Evolutionary conservation across 2,797 vertebrate genomes (phyloP), one percentile per base, ranked within the genome.

Genomic region (Perodicticus potto): DNA sequence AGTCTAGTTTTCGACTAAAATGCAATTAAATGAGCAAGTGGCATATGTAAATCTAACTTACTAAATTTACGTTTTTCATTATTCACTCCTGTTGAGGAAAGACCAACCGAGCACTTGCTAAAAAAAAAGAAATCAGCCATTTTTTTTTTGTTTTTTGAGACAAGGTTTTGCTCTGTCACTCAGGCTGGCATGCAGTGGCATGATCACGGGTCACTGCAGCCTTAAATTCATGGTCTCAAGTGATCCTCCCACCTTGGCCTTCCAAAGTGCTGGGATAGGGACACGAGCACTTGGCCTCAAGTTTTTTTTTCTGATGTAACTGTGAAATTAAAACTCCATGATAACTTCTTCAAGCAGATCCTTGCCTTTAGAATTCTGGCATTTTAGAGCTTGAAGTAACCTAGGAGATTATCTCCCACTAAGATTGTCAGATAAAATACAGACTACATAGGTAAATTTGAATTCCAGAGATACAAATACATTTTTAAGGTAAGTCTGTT

Each of bases 51-150:
- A 90, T 95, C 59, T 55, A 72, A 55, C 40, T 92, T 82, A 59
- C 40, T 63, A 82, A 90, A 93, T 84, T 89, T 45, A 45, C 2
- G 12, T 43, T 86, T 97, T 91, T 86, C 23, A 80, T 84, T 81
- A 29, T 88, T 90, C 55, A 70, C 4, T 88, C 40, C 49, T 40
- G 25, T 70, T 55, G 90, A 69, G 82, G 67, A 94, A 88, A 80
- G 11, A 9, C 29, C 59, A 69, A 34, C 59, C 25, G 8, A 90
- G 37, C 22, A 9, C 11, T 90, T 73, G 11, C 69, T 91, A 55
- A 57, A 84, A 40, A 40, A 40, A 69, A 40, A 53, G 49, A 90
- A 29, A 45, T 72, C 57, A 53, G 5, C 55, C 20, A 19, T 53
- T 59, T 70, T 69, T 91, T 6, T 67, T 90, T 37, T 27, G 29